phyloP scores from a whole-genome alignment of 2,113 vertebrate species.

The Bos indicus region DNA sequence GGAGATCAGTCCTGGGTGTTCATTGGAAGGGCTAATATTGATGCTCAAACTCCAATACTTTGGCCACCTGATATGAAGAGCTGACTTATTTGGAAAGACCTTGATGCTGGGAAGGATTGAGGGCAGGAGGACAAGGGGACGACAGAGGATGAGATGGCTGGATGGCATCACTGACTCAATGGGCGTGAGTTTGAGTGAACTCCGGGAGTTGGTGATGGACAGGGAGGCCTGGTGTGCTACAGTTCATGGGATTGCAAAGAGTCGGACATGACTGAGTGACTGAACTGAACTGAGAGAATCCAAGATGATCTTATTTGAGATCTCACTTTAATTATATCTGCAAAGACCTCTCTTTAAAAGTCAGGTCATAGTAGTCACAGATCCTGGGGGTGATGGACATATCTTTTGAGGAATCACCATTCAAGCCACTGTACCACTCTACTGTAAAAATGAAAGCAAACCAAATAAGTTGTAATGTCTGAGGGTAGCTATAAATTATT shows the following conservation, averaged over 20 bases:
- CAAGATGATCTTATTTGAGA: not conserved
- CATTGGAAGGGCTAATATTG: not conserved
- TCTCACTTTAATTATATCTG: not conserved
- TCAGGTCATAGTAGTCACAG: not conserved
- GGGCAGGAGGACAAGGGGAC: not conserved
- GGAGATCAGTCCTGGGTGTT: not conserved
- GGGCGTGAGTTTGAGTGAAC: not conserved
- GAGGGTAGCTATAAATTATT: not conserved
- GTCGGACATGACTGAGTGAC: rapidly evolving
- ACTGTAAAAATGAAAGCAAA: not conserved
- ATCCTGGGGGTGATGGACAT: not conserved
- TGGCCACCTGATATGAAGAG: not conserved
- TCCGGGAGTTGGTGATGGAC: not conserved
- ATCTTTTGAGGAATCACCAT: not conserved
- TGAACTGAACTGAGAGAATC: not conserved
- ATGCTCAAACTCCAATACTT: not conserved
- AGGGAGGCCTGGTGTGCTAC: not conserved
- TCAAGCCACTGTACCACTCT: not conserved
- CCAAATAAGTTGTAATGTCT: not conserved
- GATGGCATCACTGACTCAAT: not conserved
- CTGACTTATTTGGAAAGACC: not conserved
- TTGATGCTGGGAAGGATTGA: not conserved
- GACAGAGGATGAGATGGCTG: not conserved
- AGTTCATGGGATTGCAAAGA: rapidly evolving
- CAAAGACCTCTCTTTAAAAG: not conserved